These are phyloP conservation scores for Chrysoperla carnea DNA, from an alignment of 1,140 invertebrate species.

Conservation along the genomic window DNA sequence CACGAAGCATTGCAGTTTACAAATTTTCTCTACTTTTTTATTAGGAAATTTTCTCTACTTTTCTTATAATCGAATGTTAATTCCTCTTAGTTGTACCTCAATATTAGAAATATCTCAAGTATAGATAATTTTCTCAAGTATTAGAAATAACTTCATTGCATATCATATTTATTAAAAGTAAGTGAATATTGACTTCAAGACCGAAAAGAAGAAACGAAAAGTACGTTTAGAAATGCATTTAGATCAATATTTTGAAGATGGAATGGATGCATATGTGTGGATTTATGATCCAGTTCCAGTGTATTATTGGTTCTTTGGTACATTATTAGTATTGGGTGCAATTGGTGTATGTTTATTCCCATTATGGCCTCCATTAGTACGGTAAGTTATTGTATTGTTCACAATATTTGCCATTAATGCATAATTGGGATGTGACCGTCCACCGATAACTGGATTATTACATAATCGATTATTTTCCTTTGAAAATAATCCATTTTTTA, in stretches of 20 bases:
- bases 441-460: neutral
- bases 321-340: slow-evolving; percentile 76
- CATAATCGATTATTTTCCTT: neutral
- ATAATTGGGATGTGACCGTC: neutral
- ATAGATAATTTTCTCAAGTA: too few relatives aligned
- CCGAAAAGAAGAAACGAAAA: slow-evolving; percentile 45
- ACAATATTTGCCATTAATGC: neutral
- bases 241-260: slow-evolving; percentile 86
- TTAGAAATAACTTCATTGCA: too few relatives aligned
- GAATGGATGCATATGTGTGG: slow-evolving; percentile 95
- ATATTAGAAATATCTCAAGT: too few relatives aligned
- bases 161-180: too few relatives aligned
- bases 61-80: too few relatives aligned
- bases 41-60: too few relatives aligned
- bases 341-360: slow-evolving; percentile 96
- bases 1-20: too few relatives aligned
- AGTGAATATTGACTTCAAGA: slow-evolving; percentile 14
- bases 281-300: slow-evolving; percentile 96
- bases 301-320: slow-evolving; percentile 91
- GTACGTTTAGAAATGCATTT: slow-evolving; percentile 89
- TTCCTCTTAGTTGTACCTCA: too few relatives aligned
- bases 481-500: too few relatives aligned
- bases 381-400: slow-evolving; percentile 24
- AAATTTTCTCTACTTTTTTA: too few relatives aligned
- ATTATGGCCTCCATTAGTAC: slow-evolving; percentile 85